Evolutionary conservation across 1,140 invertebrate genomes (phyloP).

Genomic region (Bombyx mandarina): DNA sequence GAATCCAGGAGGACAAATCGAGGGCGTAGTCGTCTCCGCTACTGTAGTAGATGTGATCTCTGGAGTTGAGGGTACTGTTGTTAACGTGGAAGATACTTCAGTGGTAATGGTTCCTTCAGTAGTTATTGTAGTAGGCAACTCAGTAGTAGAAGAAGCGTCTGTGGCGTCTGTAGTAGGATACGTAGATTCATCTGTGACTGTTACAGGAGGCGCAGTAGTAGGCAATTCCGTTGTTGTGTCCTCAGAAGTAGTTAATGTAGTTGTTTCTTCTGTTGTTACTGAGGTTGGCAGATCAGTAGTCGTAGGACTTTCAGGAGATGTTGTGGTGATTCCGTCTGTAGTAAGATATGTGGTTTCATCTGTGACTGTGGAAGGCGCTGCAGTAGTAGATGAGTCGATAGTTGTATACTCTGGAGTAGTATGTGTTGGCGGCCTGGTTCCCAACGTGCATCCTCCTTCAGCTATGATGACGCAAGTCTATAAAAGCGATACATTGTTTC

Average conservation of each 20-base stretch:
- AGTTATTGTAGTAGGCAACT: slow-evolving; percentile 1
- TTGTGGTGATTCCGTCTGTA: neutral
- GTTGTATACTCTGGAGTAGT: neutral
- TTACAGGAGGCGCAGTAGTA: neutral
- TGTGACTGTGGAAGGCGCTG: neutral
- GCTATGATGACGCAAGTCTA: slow-evolving; percentile 8
- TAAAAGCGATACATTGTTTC: neutral
- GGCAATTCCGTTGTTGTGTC: neutral
- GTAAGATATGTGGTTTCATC: neutral
- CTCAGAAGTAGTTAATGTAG: neutral
- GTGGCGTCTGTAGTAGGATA: neutral
- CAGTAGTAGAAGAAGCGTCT: slow-evolving; percentile 3
- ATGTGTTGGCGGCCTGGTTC: neutral
- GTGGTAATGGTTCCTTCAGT: neutral
- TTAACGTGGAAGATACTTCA: neutral
- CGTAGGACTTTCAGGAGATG: neutral
- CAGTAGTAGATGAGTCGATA: neutral
- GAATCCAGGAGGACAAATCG: slow-evolving; percentile 6
- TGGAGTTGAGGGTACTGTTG: slow-evolving; percentile 1
- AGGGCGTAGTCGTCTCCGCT: neutral
- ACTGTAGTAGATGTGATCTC: neutral
- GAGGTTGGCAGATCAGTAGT: neutral
- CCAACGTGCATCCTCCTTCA: slow-evolving; percentile 11
- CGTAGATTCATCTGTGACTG: neutral
- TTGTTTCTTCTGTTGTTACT: neutral